Base-by-base conservation (phyloP, 2,113 vertebrate genomes). In the Polyodon spathula region DNA sequence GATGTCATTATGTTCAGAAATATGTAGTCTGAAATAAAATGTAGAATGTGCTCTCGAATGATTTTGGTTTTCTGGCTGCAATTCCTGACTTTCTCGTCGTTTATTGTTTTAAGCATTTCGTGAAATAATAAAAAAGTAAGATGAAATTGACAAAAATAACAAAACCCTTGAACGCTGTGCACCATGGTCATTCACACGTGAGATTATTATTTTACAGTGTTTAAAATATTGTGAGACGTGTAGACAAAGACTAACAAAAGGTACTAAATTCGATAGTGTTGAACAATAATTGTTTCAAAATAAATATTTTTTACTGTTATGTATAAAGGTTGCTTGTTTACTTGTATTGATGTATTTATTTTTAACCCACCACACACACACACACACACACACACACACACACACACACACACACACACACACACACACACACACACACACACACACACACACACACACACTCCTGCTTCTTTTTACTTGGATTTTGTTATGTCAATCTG, bases 1-100 rank as follows among this genome's bases (percentile, higher is more conserved):
- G 95, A 98, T 98, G 97, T 96, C 92, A 89, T 92, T 91, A 93
- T 96, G 92, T 94, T 91, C 92, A 92, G 87, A 87, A 86, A 87
- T 79, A 83, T 92, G 90, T 93, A 91, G 93, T 93, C 90, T 93
- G 90, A 92, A 95, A 96, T 94, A 94, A 93, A 89, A 78, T 88
- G 78, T 86, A 82, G 84, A 85, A 81, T 86, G 84, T 88, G 86
- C 85, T 86, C 81, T 85, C 73, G 73, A 83, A 63, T 64, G 56
- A 40, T 59, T 64, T 60, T 63, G 8, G 37, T 65, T 75, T 63
- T 66, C 65, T 56, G 43, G 37, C 42, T 63, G 38, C 54, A 10
- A 12, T 50, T 50, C 46, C 40, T 42, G 17, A 27, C 41, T 57
- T n/a, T 54, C 17, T 40, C 37, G 17, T 6, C 40, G 40, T 50